A percentile compares a stretch with the other conserved stretches of the same genome.
Conservation (phyloP, 2,797 vertebrate species). For the Enteromius trimaculatus region DNA sequence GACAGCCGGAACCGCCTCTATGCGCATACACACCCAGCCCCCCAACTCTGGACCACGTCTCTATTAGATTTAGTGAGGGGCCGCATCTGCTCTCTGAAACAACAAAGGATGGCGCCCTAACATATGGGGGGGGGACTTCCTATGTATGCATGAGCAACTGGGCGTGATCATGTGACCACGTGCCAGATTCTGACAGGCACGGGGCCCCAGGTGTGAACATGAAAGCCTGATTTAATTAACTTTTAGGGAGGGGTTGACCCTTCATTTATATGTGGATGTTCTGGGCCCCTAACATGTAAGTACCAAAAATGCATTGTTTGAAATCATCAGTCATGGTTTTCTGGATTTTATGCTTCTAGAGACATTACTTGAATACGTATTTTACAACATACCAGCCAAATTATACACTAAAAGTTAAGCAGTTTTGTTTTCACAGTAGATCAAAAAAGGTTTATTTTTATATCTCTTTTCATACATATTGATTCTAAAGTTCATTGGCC, state of each 20-base stretch:
- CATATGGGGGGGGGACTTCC: conserved; percentile 50
- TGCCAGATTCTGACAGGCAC: conserved; percentile 76
- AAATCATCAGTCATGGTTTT: conserved; percentile 10
- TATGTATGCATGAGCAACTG: conserved; percentile 70
- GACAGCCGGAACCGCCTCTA: conserved; percentile 58
- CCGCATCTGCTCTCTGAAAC: conserved; percentile 79
- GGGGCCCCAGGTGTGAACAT: conserved; percentile 79
- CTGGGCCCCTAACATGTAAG: conserved; percentile 49
- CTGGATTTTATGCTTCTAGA: neutral
- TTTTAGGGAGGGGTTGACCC: conserved; percentile 73
- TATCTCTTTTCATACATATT: neutral
- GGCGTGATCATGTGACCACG: conserved; percentile 73
- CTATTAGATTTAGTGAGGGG: conserved; percentile 81
- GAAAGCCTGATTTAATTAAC: conserved; percentile 72
- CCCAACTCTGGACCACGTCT: conserved; percentile 60
- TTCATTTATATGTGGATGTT: conserved; percentile 74
- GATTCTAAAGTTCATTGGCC: neutral
- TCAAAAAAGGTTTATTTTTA: neutral
- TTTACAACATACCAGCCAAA: neutral
- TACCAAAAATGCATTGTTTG: conserved; percentile 21
- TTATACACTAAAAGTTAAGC: neutral
- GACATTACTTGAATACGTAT: neutral
- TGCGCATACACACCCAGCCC: conserved; percentile 40
- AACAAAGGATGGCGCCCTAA: conserved; percentile 71
- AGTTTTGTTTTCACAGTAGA: neutral